Evolutionary conservation across 2,888 invertebrate species (phyloP).

Genomic region (Spodoptera exigua): DNA sequence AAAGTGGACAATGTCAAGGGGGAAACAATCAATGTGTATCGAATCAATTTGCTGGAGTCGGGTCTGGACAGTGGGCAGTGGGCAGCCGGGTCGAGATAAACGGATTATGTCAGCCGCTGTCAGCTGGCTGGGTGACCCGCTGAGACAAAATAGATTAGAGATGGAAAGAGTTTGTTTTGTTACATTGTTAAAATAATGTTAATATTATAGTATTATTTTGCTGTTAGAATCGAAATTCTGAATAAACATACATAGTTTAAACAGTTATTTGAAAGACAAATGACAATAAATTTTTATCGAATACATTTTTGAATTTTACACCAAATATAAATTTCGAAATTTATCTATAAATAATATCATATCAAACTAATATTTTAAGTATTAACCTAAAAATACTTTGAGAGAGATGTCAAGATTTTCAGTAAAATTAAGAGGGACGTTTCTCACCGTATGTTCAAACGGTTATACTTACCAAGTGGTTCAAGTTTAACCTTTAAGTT

Average conservation of each 20-base stretch:
- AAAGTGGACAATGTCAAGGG: constrained; percentile 48
- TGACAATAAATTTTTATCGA: too few species aligned
- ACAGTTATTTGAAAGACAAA: too few species aligned
- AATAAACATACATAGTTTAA: too few species aligned
- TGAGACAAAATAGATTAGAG: constrained; percentile 54
- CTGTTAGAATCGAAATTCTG: background rate
- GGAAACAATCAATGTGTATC: constrained; percentile 63
- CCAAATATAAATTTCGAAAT: too few species aligned
- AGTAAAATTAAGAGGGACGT: background rate
- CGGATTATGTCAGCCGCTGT: constrained; percentile 72
- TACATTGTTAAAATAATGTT: constrained; percentile 21
- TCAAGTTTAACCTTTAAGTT: constrained; percentile 6
- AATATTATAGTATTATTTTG: constrained; percentile 2
- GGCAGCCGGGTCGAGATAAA: constrained; percentile 64
- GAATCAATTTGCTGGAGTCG: constrained; percentile 63
- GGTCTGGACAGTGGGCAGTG: constrained; percentile 41
- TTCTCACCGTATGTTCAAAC: background rate
- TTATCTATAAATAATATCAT: too few species aligned
- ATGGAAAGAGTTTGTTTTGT: constrained; percentile 49
- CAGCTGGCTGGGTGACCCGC: constrained; percentile 52
- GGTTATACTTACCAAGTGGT: background rate
- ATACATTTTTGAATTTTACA: too few species aligned
- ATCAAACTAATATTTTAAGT: too few species aligned
- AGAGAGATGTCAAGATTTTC: background rate
- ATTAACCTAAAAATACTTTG: too few species aligned